phyloP scores from a whole-genome alignment of 2,888 invertebrate species.

The Cantharis flavilabris region DNA sequence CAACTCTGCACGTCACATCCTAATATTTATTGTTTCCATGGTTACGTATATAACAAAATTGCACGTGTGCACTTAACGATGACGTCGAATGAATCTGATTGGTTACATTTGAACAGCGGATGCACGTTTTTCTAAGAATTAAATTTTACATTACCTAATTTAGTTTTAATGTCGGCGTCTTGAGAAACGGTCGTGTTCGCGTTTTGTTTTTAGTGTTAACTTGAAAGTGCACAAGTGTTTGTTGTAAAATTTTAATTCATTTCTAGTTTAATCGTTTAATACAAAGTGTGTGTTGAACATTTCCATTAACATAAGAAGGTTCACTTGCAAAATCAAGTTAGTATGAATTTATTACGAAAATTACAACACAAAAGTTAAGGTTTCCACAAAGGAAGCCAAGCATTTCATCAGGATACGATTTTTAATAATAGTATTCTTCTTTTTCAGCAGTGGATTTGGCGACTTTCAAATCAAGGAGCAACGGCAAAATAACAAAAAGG shows the following conservation, averaged over 20 bases:
- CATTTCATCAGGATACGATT: too few relatives aligned
- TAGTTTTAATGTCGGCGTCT: background rate
- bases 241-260: background rate
- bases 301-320: background rate
- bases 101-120: background rate
- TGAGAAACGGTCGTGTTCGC: background rate
- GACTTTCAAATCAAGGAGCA: background rate
- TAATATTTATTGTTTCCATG: background rate
- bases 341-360: background rate
- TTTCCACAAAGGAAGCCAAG: too few relatives aligned
- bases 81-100: background rate
- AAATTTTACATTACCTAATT: background rate
- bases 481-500: background rate
- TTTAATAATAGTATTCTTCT: too few relatives aligned
- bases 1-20: too few relatives aligned
- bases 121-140: background rate
- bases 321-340: background rate
- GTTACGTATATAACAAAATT: background rate
- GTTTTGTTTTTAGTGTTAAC: background rate
- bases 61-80: background rate
- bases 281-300: background rate
- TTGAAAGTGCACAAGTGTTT: background rate
- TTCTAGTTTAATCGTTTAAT: background rate
- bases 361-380: background rate
- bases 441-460: too few relatives aligned